Evolutionary conservation across 2,113 vertebrate species (phyloP).

Genomic region (Coptodon rendalli): DNA sequence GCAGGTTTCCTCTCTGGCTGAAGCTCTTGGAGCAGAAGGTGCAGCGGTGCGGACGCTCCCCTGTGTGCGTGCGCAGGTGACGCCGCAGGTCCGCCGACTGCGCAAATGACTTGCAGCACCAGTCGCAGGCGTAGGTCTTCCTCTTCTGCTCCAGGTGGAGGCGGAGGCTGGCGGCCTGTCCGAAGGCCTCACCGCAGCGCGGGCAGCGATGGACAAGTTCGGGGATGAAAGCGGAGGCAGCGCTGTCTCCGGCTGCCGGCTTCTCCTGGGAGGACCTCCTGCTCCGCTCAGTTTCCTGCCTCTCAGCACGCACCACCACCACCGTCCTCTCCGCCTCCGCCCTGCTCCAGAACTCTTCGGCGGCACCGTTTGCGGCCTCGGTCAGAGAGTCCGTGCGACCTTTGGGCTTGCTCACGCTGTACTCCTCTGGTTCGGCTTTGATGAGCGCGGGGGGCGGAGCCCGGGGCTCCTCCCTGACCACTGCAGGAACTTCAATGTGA

Average conservation of each 20-base stretch:
- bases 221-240: rapidly evolving
- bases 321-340: neutral
- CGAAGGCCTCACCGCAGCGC: conserved; percentile 62
- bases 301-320: neutral
- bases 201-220: conserved; percentile 50
- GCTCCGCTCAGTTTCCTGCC: neutral
- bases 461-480: neutral
- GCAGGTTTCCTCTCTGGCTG: conserved; percentile 70
- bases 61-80: conserved; percentile 73
- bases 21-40: conserved; percentile 72
- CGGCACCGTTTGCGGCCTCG: rapidly evolving
- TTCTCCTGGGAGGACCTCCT: neutral
- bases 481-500: neutral
- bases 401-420: conserved; percentile 10
- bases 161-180: conserved; percentile 42
- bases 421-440: conserved; percentile 55
- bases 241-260: rapidly evolving
- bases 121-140: conserved; percentile 65
- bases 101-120: conserved; percentile 72
- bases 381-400: neutral
- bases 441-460: neutral
- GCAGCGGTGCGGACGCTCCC: conserved; percentile 71
- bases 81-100: conserved; percentile 73
- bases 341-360: neutral
- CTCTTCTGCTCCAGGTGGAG: conserved; percentile 65